Conservation (phyloP, 2,113 vertebrate genomes). For the Semnopithecus entellus region DNA sequence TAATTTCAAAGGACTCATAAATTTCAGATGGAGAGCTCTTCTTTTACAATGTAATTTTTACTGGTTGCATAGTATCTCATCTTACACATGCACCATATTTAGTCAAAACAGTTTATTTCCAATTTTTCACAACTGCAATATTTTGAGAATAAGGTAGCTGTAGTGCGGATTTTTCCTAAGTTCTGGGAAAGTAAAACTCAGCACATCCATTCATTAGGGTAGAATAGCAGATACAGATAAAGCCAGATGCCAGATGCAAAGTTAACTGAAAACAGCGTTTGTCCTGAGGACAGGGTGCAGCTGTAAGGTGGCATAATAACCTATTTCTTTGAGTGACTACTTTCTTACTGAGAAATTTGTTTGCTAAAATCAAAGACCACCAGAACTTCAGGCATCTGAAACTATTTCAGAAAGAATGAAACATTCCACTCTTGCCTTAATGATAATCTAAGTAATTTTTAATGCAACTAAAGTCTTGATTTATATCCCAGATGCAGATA, state of each 20-base stretch:
- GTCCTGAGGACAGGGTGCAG: background rate
- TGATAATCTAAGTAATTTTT: background rate
- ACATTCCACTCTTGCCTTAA: background rate
- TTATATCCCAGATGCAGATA: background rate
- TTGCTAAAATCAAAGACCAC: conserved; percentile 8
- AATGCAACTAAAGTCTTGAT: background rate
- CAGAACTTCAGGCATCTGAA: background rate
- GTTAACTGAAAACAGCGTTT: background rate
- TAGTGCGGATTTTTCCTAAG: background rate
- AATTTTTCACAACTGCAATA: background rate
- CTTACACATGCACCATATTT: background rate
- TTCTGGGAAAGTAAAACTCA: background rate
- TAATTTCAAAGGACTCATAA: background rate
- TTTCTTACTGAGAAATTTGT: background rate
- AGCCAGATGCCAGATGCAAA: background rate
- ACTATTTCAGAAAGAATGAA: background rate
- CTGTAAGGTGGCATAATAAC: background rate
- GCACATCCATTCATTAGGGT: background rate
- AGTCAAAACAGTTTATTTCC: background rate
- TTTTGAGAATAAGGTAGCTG: background rate
- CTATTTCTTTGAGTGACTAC: background rate
- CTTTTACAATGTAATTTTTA: background rate
- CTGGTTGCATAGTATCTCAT: background rate
- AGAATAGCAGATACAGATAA: background rate
- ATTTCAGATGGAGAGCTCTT: background rate